Conservation (phyloP, 2,888 invertebrate species). For the Orthosia cruda region DNA sequence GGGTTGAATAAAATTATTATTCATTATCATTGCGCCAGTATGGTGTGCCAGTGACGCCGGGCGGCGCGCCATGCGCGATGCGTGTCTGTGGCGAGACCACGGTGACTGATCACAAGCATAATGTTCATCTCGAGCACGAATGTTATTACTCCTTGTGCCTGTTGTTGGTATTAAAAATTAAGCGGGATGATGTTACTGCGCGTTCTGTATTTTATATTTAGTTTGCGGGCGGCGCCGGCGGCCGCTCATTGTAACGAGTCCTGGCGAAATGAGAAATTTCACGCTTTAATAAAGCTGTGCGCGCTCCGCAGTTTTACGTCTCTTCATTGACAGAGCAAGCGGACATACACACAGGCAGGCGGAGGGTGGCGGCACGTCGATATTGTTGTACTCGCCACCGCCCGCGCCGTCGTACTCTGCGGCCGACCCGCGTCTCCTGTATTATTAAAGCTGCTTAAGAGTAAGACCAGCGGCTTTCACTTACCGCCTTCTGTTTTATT, state of each 20-base stretch:
- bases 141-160: not conserved
- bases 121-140: not conserved
- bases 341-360: not conserved
- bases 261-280: conserved; percentile 75
- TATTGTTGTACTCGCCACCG: too few species aligned
- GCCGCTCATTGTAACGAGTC: conserved; percentile 61
- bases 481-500: conserved; percentile 71
- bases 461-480: conserved; percentile 72
- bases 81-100: too few species aligned
- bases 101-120: too few species aligned
- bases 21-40: too few species aligned
- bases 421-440: conserved; percentile 44
- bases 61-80: too few species aligned
- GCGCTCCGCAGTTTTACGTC: conserved; percentile 46
- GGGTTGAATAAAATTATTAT: too few species aligned
- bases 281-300: conserved; percentile 69
- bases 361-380: not conserved
- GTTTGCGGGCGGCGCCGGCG: not conserved
- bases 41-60: too few species aligned
- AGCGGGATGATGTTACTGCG: conserved; percentile 30
- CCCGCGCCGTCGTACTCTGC: conserved; percentile 12
- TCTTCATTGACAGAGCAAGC: conserved; percentile 30
- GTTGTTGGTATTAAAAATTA: conserved; percentile 39
- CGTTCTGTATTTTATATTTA: conserved; percentile 26
- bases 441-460: conserved; percentile 70